Base-by-base conservation (phyloP, 2,113 vertebrate genomes). In the Chlorodrepanis virens region DNA sequence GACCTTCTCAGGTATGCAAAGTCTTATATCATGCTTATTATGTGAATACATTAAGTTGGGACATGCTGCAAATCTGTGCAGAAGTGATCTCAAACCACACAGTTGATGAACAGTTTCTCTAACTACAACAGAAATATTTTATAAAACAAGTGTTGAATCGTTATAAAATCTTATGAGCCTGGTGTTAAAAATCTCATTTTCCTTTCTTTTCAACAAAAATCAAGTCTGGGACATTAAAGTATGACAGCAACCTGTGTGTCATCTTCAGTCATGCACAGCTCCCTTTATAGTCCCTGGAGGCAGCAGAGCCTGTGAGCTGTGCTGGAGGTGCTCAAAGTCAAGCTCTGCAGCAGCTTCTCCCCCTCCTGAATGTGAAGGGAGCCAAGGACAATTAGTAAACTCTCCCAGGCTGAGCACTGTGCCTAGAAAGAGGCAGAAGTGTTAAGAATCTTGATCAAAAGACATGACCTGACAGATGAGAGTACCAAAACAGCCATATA, bases 121-220 rank as follows among this genome's bases (percentile, higher is more conserved):
- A 54, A n/a, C 5, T 14, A 37, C 14, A 27, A 68, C n/a, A 56
- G 60, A 69, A 47, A 21, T 17, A 25, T 22, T 39, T 63, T 23
- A 69, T 11, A 63, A 77, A 59, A 23, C n/a, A 76, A 74, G 33
- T 10, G 21, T 39, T 0, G 0, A 59, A 49, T 21, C 4, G 1
- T 23, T 54, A 80, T 3, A 42, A 64, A 79, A 82, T 49, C 9
- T 40, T 44, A n/a, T 10, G 10, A 82, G 13, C 3, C 25, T 33
- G 12, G 5, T 76, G 35, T 87, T 82, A 19, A 50, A 65, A 63
- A 40, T 18, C 25, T 67, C 13, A 22, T 12, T 7, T 67, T 81
- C 39, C 44, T 83, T 39, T 24, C 42, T 91, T 50, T 72, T 27
- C 35, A 83, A 72, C 8, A 53, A 87, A 87, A 81, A 40, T 9